A percentile compares a stretch with the other conserved stretches of the same genome.
Conservation (phyloP, 2,888 invertebrate species). For the Unio pictorum region DNA sequence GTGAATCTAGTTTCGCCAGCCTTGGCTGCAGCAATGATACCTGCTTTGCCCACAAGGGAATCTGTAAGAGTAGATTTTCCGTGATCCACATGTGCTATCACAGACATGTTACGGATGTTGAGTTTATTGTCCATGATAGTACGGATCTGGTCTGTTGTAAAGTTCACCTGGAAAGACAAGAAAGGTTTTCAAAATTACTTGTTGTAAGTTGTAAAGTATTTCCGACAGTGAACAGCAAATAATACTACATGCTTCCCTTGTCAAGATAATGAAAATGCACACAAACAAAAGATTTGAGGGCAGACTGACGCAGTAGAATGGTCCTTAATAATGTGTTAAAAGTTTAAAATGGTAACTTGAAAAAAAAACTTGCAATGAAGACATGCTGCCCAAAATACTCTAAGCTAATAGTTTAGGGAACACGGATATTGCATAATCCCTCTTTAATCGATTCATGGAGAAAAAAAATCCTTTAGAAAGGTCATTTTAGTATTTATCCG, state of each 20-base stretch:
- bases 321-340: too few species aligned
- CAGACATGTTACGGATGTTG: constrained; percentile 99
- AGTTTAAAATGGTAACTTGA: too few species aligned
- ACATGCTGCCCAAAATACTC: background rate
- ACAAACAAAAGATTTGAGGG: too few species aligned
- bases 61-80: constrained; percentile 99
- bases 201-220: background rate
- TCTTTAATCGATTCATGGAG: too few species aligned
- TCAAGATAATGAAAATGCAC: too few species aligned
- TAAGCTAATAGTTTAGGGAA: too few species aligned
- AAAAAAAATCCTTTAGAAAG: too few species aligned
- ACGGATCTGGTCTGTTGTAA: constrained; percentile 99
- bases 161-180: constrained; percentile 89
- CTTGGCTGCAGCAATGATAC: constrained; percentile 98
- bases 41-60: constrained; percentile 99
- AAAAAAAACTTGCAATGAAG: background rate
- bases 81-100: constrained; percentile 99
- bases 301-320: too few species aligned
- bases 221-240: too few species aligned
- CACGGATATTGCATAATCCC: too few species aligned
- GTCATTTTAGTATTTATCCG: too few species aligned
- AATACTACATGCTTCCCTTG: too few species aligned
- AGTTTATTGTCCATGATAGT: constrained; percentile 99
- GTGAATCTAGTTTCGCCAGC: constrained; percentile 99
- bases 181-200: constrained; percentile 1